Base-by-base conservation (phyloP, 2,888 invertebrate genomes). In the Hanleya hanleyi region DNA sequence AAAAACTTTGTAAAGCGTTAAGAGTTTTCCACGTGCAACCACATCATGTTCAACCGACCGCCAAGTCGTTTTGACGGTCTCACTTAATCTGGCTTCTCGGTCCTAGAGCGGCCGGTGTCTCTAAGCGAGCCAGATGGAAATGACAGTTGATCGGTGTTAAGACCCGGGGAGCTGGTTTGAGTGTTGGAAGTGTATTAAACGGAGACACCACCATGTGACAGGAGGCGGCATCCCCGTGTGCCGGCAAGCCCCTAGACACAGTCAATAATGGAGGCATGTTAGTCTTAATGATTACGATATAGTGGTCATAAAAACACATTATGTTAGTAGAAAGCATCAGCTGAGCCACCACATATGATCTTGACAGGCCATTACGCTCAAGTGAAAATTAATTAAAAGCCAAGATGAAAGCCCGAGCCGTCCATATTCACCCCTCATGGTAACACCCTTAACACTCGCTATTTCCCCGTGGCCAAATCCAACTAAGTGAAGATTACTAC, bases 201-300 rank as follows among this genome's bases (percentile, higher is more conserved):
- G 57, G 9, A 57, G 57, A 57, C 57, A 57, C 15, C 12, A 57
- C 15, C 32, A 29, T 15, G 26, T 29, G 32, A 29, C 29, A 26
- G 32, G 2, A 4, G 57, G 12, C 12, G 29, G 32, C 57, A 15
- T 57, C 32, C 9, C 29, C 57, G 15, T 57, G 15, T 2, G 4
- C 57, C 4, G 18, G 29, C 22, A 1, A 4, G 57, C 57, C 57
- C 29, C 57, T 22, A 57, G 57, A 57, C 57, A 57, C 29, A 22
- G 32, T 22, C 57, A 22, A 57, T 57, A 57, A 57, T 57, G 57
- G 7, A 57, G 12, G 57, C 3, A 22, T 15, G 57, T 57, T 57
- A 57, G 22, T 57, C 57, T 57, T 57, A 57, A 57, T 57, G 57
- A 57, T 57, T 22, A 57, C 57, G 57, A 57, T 57, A 57, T 57